Evolutionary conservation across 2,888 invertebrate genomes (phyloP).

Genomic region (Lepidochrysops patricia): DNA sequence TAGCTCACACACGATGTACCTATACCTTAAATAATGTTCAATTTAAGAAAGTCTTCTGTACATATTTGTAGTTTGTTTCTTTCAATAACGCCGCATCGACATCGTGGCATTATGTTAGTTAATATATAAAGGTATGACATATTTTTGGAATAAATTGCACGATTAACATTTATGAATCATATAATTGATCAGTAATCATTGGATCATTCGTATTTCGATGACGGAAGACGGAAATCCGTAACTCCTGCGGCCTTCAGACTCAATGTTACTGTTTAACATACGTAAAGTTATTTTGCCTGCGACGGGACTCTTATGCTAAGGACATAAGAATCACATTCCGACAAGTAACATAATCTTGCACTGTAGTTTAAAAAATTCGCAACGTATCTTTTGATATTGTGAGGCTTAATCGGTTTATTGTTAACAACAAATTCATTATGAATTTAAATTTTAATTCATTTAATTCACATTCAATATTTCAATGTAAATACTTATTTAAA

Average conservation of each 20-base stretch:
- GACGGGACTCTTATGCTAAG: background rate
- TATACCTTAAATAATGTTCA: too few relatives aligned
- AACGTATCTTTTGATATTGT: background rate
- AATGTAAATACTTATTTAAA: too few relatives aligned
- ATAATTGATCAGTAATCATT: background rate
- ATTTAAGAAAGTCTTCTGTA: too few relatives aligned
- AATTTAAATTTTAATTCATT: background rate
- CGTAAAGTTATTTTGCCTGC: too few relatives aligned
- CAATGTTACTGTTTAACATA: background rate
- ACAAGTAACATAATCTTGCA: background rate
- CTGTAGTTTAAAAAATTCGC: constrained; percentile 1
- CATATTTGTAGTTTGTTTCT: too few relatives aligned
- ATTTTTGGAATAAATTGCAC: background rate
- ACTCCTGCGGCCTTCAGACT: background rate
- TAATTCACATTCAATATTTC: too few relatives aligned
- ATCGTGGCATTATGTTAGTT: too few relatives aligned
- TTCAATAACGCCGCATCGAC: too few relatives aligned
- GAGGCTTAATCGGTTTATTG: background rate
- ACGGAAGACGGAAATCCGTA: constrained; percentile 8
- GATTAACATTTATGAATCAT: background rate
- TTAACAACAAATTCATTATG: background rate
- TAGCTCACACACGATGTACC: too few relatives aligned
- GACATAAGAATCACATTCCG: background rate
- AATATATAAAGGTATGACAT: too few relatives aligned
- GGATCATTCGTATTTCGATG: background rate